A percentile compares a stretch with the other conserved stretches of the same genome.
Evolutionary conservation across 1,140 invertebrate species (phyloP).

Genomic region (Drosophila tristis): DNA sequence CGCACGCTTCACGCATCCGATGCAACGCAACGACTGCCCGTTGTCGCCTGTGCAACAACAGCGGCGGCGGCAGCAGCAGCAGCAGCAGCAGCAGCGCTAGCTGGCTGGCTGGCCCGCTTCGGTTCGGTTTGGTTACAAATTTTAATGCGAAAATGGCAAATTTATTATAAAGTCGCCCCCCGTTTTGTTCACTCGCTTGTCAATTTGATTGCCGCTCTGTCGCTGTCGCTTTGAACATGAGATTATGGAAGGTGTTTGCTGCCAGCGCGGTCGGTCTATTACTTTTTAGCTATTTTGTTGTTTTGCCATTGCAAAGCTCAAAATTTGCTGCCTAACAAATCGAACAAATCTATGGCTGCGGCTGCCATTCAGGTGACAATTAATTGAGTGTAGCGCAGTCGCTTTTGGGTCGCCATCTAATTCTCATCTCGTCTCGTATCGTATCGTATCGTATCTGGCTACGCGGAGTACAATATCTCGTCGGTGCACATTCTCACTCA

Average conservation of each 20-base stretch:
- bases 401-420: constrained; percentile 27
- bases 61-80: background rate
- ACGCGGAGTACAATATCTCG: background rate
- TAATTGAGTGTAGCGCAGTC: constrained; percentile 46
- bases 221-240: constrained; percentile 70
- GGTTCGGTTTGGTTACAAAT: constrained; percentile 73
- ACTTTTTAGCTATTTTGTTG: constrained; percentile 45
- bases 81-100: constrained; percentile 11
- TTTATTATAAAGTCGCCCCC: constrained; percentile 73
- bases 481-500: constrained; percentile 38
- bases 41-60: constrained; percentile 10
- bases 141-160: constrained; percentile 83
- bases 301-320: constrained; percentile 9
- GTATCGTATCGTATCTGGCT: background rate
- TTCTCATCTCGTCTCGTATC: too few relatives aligned
- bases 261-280: constrained; percentile 61
- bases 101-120: constrained; percentile 18
- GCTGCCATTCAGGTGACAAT: constrained; percentile 43
- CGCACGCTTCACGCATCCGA: constrained; percentile 28
- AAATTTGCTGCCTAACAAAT: constrained; percentile 9
- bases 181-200: constrained; percentile 75
- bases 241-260: constrained; percentile 77
- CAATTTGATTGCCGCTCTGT: constrained; percentile 69
- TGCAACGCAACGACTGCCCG: constrained; percentile 36
- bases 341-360: constrained; percentile 8